Evolutionary conservation across 64 coral and sea anemone species (phyloP).

Genomic region (Pachyseris speciosa): DNA sequence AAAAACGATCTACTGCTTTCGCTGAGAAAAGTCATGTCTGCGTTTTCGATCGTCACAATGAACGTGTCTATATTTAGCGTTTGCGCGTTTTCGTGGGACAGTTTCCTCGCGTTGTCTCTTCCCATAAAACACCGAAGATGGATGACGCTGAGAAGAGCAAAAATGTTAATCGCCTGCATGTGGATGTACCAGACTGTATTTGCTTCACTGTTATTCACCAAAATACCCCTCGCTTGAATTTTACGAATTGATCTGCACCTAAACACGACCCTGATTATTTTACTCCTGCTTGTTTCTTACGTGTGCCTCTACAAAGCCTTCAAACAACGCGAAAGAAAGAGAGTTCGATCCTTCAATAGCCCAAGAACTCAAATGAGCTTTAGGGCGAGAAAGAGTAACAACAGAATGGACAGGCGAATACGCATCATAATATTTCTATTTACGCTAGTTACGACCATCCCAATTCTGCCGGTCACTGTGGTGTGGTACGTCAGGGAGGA

Average conservation of each 20-base stretch:
- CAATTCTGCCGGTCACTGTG: conserved; percentile 28
- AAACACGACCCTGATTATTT: conserved; percentile 21
- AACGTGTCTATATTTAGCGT: conserved; percentile 46
- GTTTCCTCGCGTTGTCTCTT: conserved; percentile 16
- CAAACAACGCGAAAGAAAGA: conserved; percentile 3
- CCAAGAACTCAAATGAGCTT: not conserved
- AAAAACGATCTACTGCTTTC: not conserved
- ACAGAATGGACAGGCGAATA: not conserved
- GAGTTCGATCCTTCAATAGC: not conserved
- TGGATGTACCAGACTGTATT: conserved; percentile 32
- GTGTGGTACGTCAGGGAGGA: conserved; percentile 29
- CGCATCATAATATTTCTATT: conserved; percentile 40
- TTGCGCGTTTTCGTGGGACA: conserved; percentile 16
- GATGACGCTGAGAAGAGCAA: conserved; percentile 2
- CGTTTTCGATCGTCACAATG: conserved; percentile 52
- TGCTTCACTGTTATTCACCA: conserved; percentile 9
- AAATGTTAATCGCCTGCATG: conserved; percentile 1
- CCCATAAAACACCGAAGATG: conserved; percentile 31
- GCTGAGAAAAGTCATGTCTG: not conserved
- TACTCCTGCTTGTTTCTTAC: conserved; percentile 10
- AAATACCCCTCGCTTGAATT: not conserved
- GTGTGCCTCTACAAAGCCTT: conserved; percentile 20
- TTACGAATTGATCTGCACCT: conserved; percentile 9
- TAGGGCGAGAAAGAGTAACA: not conserved
- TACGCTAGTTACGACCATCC: conserved; percentile 18